Conservation (phyloP, 2,888 invertebrate genomes). For the Dicyrtomina minuta region DNA sequence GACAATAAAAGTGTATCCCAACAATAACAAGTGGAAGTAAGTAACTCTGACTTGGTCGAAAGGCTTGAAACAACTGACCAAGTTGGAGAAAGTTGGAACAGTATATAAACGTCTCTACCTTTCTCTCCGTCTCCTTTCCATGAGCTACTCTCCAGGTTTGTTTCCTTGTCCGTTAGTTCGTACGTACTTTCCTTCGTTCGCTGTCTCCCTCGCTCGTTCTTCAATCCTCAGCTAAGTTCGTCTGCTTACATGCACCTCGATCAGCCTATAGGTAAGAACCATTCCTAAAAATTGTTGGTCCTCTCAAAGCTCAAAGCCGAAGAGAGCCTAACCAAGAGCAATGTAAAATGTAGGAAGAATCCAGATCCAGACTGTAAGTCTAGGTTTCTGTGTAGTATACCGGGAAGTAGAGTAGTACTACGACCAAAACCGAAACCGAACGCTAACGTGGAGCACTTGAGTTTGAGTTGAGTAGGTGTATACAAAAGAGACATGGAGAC, state of each 20-base stretch:
- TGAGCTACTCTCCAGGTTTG: background rate
- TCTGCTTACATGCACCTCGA: background rate
- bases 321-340: too few species aligned
- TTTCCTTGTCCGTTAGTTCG: background rate
- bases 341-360: too few species aligned
- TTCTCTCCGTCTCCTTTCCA: background rate
- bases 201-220: background rate
- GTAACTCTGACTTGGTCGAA: constrained; percentile 23
- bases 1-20: constrained; percentile 21
- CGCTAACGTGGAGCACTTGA: too few species aligned
- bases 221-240: background rate
- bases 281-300: constrained; percentile 13
- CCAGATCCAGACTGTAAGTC: too few species aligned
- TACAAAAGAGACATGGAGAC: too few species aligned
- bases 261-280: background rate
- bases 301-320: background rate
- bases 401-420: too few species aligned
- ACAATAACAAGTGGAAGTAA: constrained; percentile 27
- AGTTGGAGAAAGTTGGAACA: constrained; percentile 16
- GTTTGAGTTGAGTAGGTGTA: too few species aligned
- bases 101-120: constrained; percentile 12
- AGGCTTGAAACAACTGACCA: constrained; percentile 32
- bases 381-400: too few species aligned
- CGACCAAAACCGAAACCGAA: too few species aligned
- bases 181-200: background rate